A percentile compares a stretch with the other conserved stretches of the same genome.
Conservation (phyloP, 1,140 invertebrate genomes). For the Drosophila lacteicornis region DNA sequence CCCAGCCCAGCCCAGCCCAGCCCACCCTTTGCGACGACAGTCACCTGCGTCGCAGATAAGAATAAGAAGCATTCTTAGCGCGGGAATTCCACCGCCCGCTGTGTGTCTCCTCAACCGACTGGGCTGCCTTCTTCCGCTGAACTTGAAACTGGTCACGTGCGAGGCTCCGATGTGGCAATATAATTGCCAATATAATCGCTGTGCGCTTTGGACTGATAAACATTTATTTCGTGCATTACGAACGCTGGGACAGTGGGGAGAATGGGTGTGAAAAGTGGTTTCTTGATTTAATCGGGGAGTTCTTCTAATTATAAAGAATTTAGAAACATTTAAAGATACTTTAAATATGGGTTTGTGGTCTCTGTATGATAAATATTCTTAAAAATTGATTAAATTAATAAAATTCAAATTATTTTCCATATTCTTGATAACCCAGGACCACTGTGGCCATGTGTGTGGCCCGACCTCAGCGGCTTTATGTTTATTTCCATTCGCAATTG, state of each 20-base stretch:
- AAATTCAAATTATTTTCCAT: neutral
- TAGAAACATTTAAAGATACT: no score
- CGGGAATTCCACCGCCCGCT: neutral
- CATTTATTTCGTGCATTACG: slow-evolving; percentile 55
- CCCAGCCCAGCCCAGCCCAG: neutral
- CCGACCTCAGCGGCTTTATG: slow-evolving; percentile 32
- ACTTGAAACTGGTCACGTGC: slow-evolving; percentile 77
- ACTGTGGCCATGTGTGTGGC: slow-evolving; percentile 35
- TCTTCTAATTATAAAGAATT: no score
- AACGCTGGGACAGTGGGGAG: slow-evolving; percentile 4
- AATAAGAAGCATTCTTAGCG: slow-evolving; percentile 1
- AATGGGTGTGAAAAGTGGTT: neutral
- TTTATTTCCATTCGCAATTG: slow-evolving; percentile 64
- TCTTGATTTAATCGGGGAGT: no score
- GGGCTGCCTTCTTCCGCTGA: slow-evolving; percentile 41
- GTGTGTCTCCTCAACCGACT: slow-evolving; percentile 39
- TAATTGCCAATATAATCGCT: slow-evolving; percentile 79
- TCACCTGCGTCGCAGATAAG: slow-evolving; percentile 25
- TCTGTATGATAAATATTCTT: neutral
- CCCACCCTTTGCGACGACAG: neutral
- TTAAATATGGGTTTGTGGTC: neutral
- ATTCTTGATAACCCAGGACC: neutral
- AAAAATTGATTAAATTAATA: no score
- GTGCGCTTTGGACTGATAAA: slow-evolving; percentile 61
- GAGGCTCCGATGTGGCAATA: slow-evolving; percentile 67